phyloP scores from a whole-genome alignment of 2,888 invertebrate species.

The Sarcophaga variegata region DNA sequence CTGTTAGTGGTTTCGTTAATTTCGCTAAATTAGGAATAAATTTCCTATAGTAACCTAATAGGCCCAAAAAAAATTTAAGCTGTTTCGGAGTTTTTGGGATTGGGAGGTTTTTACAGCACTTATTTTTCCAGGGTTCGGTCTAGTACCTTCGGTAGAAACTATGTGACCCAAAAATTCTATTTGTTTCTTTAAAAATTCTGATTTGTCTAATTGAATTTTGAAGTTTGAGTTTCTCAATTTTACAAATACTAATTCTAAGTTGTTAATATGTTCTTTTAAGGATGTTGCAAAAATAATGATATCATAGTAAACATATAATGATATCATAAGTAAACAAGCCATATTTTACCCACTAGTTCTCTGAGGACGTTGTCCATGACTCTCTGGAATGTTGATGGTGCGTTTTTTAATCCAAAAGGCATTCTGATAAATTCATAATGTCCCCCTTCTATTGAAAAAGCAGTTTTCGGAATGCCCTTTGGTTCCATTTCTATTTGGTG shows the following conservation, averaged over 20 bases:
- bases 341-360: slow-evolving; percentile 69
- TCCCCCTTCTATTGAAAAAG: slow-evolving; percentile 66
- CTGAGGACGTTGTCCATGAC: slow-evolving; percentile 71
- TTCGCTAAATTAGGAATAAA: slow-evolving; percentile 53
- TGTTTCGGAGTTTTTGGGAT: slow-evolving; percentile 14
- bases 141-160: slow-evolving; percentile 18
- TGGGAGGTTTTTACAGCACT: slow-evolving; percentile 14
- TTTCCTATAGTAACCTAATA: slow-evolving; percentile 57
- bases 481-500: slow-evolving; percentile 74
- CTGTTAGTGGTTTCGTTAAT: slow-evolving; percentile 56
- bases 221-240: slow-evolving; percentile 12
- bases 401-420: slow-evolving; percentile 67
- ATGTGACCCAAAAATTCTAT: slow-evolving; percentile 22
- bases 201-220: slow-evolving; percentile 34
- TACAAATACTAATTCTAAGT: neutral
- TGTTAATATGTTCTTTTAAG: slow-evolving; percentile 40
- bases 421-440: slow-evolving; percentile 68
- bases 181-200: slow-evolving; percentile 27
- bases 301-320: slow-evolving; percentile 27
- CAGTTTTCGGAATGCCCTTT: slow-evolving; percentile 68
- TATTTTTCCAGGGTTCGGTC: slow-evolving; percentile 29
- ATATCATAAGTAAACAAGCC: slow-evolving; percentile 64
- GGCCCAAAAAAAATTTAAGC: slow-evolving; percentile 27
- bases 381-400: slow-evolving; percentile 3
- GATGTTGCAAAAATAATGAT: slow-evolving; percentile 45